phyloP scores from a whole-genome alignment of 2,113 vertebrate species.

The Misgurnus anguillicaudatus region DNA sequence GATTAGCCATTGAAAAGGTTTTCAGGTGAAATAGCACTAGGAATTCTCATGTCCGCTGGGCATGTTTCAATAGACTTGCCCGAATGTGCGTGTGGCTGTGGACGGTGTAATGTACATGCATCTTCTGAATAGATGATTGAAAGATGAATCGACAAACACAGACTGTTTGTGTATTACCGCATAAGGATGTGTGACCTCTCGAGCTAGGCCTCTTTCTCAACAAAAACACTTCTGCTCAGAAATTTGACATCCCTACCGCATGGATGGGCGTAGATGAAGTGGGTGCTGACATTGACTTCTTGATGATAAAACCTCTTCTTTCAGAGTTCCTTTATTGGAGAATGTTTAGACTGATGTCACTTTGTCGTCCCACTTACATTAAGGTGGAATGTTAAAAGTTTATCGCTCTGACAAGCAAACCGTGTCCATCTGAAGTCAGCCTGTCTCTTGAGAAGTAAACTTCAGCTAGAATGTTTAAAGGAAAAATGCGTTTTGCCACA shows the following conservation, averaged over 20 bases:
- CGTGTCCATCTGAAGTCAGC: not conserved
- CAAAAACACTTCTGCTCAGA: not conserved
- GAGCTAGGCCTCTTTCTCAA: not conserved
- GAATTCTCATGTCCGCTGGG: slow-evolving; percentile 2
- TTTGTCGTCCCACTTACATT: not conserved
- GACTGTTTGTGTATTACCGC: not conserved
- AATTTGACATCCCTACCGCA: slow-evolving; percentile 7
- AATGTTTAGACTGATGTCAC: not conserved
- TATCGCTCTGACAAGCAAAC: slow-evolving; percentile 1
- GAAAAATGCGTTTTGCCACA: slow-evolving; percentile 40
- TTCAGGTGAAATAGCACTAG: not conserved
- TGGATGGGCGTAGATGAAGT: slow-evolving; percentile 19
- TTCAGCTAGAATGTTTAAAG: slow-evolving; percentile 24
- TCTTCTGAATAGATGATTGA: not conserved
- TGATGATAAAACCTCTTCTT: slow-evolving; percentile 35
- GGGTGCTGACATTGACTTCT: slow-evolving; percentile 40
- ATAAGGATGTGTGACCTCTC: not conserved
- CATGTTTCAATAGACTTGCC: not conserved
- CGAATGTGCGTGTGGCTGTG: not conserved
- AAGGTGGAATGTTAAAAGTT: slow-evolving; percentile 22
- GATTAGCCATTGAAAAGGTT: slow-evolving; percentile 25
- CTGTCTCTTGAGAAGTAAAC: slow-evolving; percentile 17
- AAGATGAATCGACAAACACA: not conserved
- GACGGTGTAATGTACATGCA: not conserved
- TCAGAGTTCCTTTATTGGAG: slow-evolving; percentile 7